Conservation (phyloP, 2,888 invertebrate species). For the Drosophila flavopinicola region DNA sequence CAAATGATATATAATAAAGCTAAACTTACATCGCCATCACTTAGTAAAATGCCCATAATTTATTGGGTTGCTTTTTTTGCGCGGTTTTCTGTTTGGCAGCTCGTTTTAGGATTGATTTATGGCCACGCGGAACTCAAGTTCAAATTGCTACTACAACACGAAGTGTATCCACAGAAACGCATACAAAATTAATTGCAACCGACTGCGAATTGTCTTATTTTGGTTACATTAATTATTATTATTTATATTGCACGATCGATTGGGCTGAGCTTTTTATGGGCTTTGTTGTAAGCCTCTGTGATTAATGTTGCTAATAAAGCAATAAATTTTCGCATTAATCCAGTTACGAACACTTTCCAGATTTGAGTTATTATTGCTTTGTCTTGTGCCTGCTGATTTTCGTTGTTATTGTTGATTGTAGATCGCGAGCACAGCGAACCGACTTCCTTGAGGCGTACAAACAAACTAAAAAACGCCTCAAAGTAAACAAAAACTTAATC, state of each 20-base stretch:
- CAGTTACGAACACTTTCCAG: constrained; percentile 70
- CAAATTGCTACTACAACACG: constrained; percentile 21
- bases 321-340: constrained; percentile 64
- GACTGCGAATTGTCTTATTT: constrained; percentile 33
- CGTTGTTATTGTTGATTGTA: constrained; percentile 32
- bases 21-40: constrained; percentile 82
- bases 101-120: constrained; percentile 51
- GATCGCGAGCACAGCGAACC: constrained; percentile 66
- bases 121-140: constrained; percentile 35
- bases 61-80: constrained; percentile 34
- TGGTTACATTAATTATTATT: constrained; percentile 55
- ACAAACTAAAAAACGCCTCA: constrained; percentile 82
- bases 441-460: constrained; percentile 81
- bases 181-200: constrained; percentile 43
- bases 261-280: constrained; percentile 42
- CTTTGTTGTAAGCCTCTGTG: constrained; percentile 56
- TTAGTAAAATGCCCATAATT: constrained; percentile 81
- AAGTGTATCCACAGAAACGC: constrained; percentile 39
- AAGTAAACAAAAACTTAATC: constrained; percentile 83
- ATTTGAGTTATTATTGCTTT: constrained; percentile 32
- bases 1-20: constrained; percentile 24
- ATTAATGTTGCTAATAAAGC: constrained; percentile 64
- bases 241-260: constrained; percentile 41
- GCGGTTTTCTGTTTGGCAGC: constrained; percentile 36
- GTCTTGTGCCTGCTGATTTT: constrained; percentile 2